phyloP scores from a whole-genome alignment of 2,888 invertebrate species.

The Dromius quadrimaculatus region DNA sequence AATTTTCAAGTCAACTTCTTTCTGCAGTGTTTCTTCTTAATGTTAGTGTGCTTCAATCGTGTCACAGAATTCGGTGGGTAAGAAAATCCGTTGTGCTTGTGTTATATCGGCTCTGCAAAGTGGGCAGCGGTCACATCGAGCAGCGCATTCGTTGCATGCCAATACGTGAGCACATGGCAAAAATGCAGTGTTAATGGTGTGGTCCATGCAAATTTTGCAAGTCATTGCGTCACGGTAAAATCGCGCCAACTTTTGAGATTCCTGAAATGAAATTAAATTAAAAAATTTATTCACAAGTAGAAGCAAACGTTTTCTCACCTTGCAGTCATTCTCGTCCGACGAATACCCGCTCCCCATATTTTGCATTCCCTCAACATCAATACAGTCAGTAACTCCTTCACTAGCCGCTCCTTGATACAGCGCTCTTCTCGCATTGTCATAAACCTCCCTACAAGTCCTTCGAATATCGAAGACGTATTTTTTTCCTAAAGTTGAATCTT shows the following conservation, averaged over 20 bases:
- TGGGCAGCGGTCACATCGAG: slow-evolving; percentile 80
- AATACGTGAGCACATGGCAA: slow-evolving; percentile 91
- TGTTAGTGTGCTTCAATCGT: slow-evolving; percentile 57
- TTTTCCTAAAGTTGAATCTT: slow-evolving; percentile 86
- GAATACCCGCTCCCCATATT: slow-evolving; percentile 56
- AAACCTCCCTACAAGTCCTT: slow-evolving; percentile 89
- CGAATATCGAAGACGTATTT: slow-evolving; percentile 93
- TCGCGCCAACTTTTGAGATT: slow-evolving; percentile 69
- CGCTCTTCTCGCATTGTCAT: slow-evolving; percentile 86
- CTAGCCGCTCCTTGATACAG: slow-evolving; percentile 67
- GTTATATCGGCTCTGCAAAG: slow-evolving; percentile 80
- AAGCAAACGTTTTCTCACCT: no score
- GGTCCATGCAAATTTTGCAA: slow-evolving; percentile 91
- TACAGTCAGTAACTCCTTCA: slow-evolving; percentile 56
- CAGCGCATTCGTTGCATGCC: slow-evolving; percentile 83
- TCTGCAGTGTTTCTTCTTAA: background rate
- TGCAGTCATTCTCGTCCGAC: slow-evolving; percentile 61
- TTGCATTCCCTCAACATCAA: slow-evolving; percentile 60
- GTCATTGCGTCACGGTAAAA: slow-evolving; percentile 76
- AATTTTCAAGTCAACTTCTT: no score
- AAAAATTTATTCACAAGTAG: no score
- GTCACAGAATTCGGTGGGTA: slow-evolving; percentile 73
- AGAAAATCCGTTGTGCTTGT: slow-evolving; percentile 77
- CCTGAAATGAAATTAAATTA: slow-evolving; percentile 65
- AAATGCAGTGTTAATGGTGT: slow-evolving; percentile 83